These are phyloP conservation scores for Rhagonycha fulva DNA, from an alignment of 2,888 invertebrate genomes.

Conservation along the genomic window DNA sequence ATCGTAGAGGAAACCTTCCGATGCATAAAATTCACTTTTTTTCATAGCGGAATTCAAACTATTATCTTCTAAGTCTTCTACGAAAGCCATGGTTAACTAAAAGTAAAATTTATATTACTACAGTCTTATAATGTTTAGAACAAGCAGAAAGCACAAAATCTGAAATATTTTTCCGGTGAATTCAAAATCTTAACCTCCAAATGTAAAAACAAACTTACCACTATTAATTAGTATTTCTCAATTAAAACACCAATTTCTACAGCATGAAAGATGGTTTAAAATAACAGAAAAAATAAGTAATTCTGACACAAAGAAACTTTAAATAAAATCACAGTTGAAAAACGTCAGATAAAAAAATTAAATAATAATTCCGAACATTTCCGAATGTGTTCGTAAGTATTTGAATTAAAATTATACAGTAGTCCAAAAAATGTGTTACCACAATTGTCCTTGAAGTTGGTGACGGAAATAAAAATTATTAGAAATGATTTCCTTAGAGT, in stretches of 20 bases:
- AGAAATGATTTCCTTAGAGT: too few species aligned
- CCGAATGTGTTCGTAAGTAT: too few species aligned
- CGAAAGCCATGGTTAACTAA: background rate
- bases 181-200: background rate
- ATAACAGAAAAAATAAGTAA: background rate
- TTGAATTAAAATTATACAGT: too few species aligned
- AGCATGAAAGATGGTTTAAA: background rate
- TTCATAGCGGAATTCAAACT: background rate
- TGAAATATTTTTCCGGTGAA: background rate
- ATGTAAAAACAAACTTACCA: background rate
- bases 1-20: background rate
- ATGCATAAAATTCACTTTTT: background rate
- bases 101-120: background rate
- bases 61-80: background rate
- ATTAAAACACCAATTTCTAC: background rate
- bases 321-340: background rate
- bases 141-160: background rate
- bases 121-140: background rate
- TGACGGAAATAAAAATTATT: too few species aligned
- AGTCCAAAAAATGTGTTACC: too few species aligned
- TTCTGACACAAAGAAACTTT: background rate
- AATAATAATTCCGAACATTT: too few species aligned
- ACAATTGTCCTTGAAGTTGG: too few species aligned
- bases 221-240: background rate
- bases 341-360: too few species aligned